Evolutionary conservation across 2,888 invertebrate species (phyloP), one percentile per base, ranked within the genome.

Genomic region (Harpagoxenus sublaevis): DNA sequence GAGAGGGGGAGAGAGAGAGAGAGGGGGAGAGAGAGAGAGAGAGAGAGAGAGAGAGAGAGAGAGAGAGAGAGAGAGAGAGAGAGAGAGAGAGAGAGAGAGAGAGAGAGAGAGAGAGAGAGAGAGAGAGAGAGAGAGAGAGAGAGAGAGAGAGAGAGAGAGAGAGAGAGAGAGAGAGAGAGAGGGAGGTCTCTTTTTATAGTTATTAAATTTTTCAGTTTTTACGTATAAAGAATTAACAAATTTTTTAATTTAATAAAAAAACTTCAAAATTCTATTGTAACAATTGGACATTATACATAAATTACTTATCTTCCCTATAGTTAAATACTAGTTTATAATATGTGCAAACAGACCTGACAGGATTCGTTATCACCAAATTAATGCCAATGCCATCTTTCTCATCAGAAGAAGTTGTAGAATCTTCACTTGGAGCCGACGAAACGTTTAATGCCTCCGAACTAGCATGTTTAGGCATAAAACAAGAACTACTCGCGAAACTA

Each of bases 191-290:
- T 39, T 15, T 23, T 28, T 35, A 15, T 2, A 23, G 8, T 55
- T 39, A 39, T 39, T 71, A 55, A 15, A 35, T 12, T 35, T 70
- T 70, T 5, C 8, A 35, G 53, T 3, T 70, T 48, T 53, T n/a
- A 70, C 8, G 4, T 70, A 8, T 35, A 15, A 31, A 51, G 10
- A 28, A 55, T 39, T 23, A 55, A 42, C 2, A 42, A 57, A 51
- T 70, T 15, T 55, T 39, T 57, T 57, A 73, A 73, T 39, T 55
- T 28, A 18, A 10, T 57, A 5, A 28, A 57, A 57, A 73, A 73
- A 10, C 0, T 57, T 57, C 3, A 57, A 71, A 71, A 23, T 55
- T 15, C 1, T 55, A 15, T 15, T 35, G 8, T 55, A 71, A 71
- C 15, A 39, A 15, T 53, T 55, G 15, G 5, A 55, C 8, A 4